Evolutionary conservation across 2,888 invertebrate species (phyloP).

Genomic region (Drosophila macrospina): DNA sequence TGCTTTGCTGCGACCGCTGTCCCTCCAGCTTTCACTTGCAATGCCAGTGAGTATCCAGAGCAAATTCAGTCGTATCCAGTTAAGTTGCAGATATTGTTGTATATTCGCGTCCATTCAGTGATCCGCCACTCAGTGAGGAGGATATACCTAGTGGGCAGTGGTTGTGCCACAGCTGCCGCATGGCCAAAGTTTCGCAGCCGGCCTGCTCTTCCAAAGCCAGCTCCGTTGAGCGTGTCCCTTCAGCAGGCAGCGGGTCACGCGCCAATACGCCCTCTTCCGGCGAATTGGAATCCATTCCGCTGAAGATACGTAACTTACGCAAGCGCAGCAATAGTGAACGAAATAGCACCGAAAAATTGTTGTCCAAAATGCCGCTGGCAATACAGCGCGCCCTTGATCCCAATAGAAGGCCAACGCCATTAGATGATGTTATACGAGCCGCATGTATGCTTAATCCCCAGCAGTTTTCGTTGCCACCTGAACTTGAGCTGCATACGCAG

Average conservation of each 20-base stretch:
- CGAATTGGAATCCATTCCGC: constrained; percentile 82
- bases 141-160: constrained; percentile 96
- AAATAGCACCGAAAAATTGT: constrained; percentile 80
- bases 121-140: constrained; percentile 95
- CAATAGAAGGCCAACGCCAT: constrained; percentile 87
- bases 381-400: constrained; percentile 83
- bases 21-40: constrained; percentile 97
- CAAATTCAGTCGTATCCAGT: background rate
- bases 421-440: constrained; percentile 92
- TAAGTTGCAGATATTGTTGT: background rate
- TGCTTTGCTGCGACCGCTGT: constrained; percentile 98
- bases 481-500: constrained; percentile 90
- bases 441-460: constrained; percentile 94
- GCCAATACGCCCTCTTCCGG: constrained; percentile 81
- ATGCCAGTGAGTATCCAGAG: constrained; percentile 91
- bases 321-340: constrained; percentile 84
- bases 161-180: constrained; percentile 93
- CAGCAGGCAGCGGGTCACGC: constrained; percentile 84
- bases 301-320: constrained; percentile 85
- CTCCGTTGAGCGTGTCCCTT: constrained; percentile 84
- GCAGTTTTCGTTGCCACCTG: constrained; percentile 94
- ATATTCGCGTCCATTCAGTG: constrained; percentile 86
- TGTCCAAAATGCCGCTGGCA: constrained; percentile 79
- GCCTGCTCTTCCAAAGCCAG: constrained; percentile 85
- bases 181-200: constrained; percentile 80